These are phyloP conservation scores for Xylota sylvarum DNA, from an alignment of 2,888 invertebrate genomes.

Conservation along the genomic window DNA sequence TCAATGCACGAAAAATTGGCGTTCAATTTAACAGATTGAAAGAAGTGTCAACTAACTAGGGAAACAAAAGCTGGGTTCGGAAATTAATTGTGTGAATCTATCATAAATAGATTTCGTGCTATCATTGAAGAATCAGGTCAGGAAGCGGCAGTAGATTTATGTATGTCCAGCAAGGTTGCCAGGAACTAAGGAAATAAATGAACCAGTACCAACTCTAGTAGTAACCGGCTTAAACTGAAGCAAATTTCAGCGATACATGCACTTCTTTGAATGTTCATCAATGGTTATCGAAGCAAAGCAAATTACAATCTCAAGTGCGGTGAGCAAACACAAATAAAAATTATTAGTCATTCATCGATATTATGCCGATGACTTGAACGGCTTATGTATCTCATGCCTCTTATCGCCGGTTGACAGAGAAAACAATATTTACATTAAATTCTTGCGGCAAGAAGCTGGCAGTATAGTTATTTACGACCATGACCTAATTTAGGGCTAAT, in stretches of 20 bases:
- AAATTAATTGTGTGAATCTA: no score
- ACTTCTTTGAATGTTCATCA: not conserved
- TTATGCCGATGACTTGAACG: not conserved
- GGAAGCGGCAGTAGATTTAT: no score
- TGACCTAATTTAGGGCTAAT: slow-evolving; percentile 31
- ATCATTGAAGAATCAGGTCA: no score
- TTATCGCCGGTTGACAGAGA: not conserved
- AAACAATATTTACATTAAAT: slow-evolving; percentile 11
- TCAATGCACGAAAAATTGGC: no score
- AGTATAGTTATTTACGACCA: slow-evolving; percentile 16
- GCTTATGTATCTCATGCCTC: not conserved
- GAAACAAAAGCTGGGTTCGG: no score
- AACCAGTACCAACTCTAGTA: not conserved
- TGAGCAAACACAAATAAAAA: not conserved
- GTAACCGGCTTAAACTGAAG: not conserved
- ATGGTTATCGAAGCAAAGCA: not conserved
- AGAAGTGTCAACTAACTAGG: no score
- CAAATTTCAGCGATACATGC: not conserved
- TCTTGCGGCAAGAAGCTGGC: not conserved
- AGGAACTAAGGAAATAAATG: no score
- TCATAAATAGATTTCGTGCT: no score
- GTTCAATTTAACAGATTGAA: no score
- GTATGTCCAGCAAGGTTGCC: no score
- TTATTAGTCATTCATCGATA: not conserved
- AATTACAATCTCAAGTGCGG: not conserved